Evolutionary conservation across 1,140 invertebrate genomes (phyloP).

Genomic region (Parapsyche elsis): DNA sequence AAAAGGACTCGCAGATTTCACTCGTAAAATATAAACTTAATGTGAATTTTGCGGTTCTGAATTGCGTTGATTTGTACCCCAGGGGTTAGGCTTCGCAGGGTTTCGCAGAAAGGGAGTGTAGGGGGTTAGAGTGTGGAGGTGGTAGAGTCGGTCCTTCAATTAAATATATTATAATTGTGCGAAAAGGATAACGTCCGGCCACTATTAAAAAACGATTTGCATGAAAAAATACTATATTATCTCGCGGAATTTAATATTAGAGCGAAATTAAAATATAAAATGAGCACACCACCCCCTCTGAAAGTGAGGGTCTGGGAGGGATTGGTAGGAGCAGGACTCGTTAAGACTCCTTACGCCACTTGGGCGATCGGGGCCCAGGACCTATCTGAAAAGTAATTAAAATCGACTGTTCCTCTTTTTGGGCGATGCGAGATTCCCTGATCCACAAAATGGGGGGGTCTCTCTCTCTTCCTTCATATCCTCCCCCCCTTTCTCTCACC

Average conservation of each 20-base stretch:
- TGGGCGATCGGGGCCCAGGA: conserved; percentile 38
- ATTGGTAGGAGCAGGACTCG: background rate
- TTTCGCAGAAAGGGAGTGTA: too few relatives aligned
- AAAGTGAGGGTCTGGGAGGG: too few relatives aligned
- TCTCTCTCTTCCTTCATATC: too few relatives aligned
- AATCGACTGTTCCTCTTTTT: conserved; percentile 53
- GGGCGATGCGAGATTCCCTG: background rate
- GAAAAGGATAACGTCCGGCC: background rate
- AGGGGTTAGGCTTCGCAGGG: too few relatives aligned
- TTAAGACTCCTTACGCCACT: conserved; percentile 22
- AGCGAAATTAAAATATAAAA: conserved; percentile 26
- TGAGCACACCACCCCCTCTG: too few relatives aligned
- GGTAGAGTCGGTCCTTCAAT: too few relatives aligned
- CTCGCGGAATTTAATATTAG: conserved; percentile 22
- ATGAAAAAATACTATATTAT: conserved; percentile 30
- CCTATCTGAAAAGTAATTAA: conserved; percentile 55
- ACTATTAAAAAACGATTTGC: conserved; percentile 30
- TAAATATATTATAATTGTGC: background rate
- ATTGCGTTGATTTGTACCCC: too few relatives aligned
- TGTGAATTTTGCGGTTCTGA: too few relatives aligned
- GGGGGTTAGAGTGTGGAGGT: too few relatives aligned
- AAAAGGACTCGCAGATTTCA: too few relatives aligned
- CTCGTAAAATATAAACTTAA: too few relatives aligned
- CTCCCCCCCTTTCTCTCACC: background rate
- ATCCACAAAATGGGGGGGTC: conserved; percentile 1